phyloP scores from a whole-genome alignment of 2,113 vertebrate genomes.

The Oncorhynchus kisutch region DNA sequence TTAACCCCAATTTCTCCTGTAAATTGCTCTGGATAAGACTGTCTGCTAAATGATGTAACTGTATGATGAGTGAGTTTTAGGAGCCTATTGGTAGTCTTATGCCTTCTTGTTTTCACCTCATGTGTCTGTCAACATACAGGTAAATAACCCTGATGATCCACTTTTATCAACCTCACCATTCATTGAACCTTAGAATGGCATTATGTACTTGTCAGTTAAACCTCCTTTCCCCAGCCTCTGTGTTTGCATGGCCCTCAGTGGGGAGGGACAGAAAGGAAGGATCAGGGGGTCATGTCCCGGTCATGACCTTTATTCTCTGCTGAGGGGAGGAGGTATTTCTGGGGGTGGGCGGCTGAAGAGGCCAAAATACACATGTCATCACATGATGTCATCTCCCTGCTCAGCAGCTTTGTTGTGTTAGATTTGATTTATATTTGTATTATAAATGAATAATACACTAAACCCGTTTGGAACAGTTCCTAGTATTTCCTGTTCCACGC shows the following conservation, averaged over 20 bases:
- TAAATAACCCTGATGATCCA: too few species aligned
- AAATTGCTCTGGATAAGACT: too few species aligned
- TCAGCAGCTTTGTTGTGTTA: not conserved
- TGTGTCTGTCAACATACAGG: too few species aligned
- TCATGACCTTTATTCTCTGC: slow-evolving; percentile 58
- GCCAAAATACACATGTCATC: slow-evolving; percentile 55
- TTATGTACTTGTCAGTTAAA: too few species aligned
- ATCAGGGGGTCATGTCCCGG: slow-evolving; percentile 56
- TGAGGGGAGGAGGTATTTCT: slow-evolving; percentile 45
- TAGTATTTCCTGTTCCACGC: too few species aligned
- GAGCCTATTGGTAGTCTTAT: too few species aligned
- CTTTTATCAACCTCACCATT: too few species aligned
- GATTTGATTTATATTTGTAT: not conserved
- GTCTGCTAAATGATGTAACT: too few species aligned
- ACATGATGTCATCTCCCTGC: not conserved
- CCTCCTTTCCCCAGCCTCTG: slow-evolving; percentile 10
- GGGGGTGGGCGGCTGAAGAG: slow-evolving; percentile 14
- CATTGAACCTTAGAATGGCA: too few species aligned
- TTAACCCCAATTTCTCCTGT: too few species aligned
- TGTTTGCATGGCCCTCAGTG: slow-evolving; percentile 22
- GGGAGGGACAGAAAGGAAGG: slow-evolving; percentile 9
- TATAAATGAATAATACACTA: not conserved
- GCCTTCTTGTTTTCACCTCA: too few species aligned
- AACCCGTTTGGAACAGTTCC: not conserved
- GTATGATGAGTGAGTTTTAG: too few species aligned